Conservation (phyloP, 2,888 invertebrate species). For the Myopa tessellatipennis region DNA sequence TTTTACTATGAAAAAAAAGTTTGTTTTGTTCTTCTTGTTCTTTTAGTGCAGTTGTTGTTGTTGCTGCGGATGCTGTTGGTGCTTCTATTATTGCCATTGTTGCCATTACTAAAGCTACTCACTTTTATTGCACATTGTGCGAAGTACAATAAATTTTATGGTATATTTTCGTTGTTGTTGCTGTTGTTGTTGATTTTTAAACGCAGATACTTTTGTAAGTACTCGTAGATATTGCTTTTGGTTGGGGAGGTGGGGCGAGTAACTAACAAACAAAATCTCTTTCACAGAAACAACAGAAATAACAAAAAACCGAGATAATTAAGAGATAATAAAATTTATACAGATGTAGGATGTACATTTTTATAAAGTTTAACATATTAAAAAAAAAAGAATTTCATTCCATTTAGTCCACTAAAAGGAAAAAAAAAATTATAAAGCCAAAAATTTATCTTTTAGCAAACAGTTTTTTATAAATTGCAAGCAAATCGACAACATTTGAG, state of each 20-base stretch:
- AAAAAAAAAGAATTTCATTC: too few relatives aligned
- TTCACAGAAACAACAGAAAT: too few relatives aligned
- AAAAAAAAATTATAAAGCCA: too few relatives aligned
- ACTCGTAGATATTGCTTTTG: neutral
- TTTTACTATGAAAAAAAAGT: conserved; percentile 46
- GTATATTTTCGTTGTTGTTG: neutral
- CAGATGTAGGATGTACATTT: too few relatives aligned
- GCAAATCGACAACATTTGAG: conserved; percentile 2
- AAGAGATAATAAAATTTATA: too few relatives aligned
- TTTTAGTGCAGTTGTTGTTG: neutral
- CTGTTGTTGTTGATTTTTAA: neutral
- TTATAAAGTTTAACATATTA: too few relatives aligned
- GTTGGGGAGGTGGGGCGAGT: too few relatives aligned
- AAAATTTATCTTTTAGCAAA: too few relatives aligned
- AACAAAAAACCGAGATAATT: too few relatives aligned
- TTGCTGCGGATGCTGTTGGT: conserved; percentile 24
- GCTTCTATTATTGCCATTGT: neutral
- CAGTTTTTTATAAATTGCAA: neutral
- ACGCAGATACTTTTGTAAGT: neutral
- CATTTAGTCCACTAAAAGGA: too few relatives aligned
- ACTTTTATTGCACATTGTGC: conserved; percentile 16
- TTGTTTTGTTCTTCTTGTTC: conserved; percentile 18
- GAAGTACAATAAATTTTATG: neutral
- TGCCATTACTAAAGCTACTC: neutral
- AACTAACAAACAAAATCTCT: too few relatives aligned